Evolutionary conservation across 2,888 invertebrate genomes (phyloP), one percentile per base, ranked within the genome.

Genomic region (Hoplodrina blanda): DNA sequence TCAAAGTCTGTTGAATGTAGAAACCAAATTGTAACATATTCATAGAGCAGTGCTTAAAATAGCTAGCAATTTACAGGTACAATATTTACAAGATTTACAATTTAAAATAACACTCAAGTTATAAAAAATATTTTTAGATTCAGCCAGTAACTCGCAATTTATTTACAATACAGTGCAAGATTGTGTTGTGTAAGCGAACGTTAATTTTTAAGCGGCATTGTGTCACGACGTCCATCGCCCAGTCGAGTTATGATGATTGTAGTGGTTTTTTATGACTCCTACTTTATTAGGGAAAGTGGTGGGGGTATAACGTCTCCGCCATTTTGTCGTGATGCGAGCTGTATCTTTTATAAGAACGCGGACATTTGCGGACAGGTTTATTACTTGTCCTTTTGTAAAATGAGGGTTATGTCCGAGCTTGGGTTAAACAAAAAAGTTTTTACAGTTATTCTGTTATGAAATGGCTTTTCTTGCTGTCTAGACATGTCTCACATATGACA

Each of bases 171-270:
- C 76, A 60, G 78, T 73, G 73, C 73, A 73, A 73, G 75, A 76
- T 84, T 78, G 49, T 64, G 77, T 73, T 74, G 60, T 78, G 77
- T 74, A 74, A 78, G 82, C 80, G 68, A 78, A 82, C 88, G 87
- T 94, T 92, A 93, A 95, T 94, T 92, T 94, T 94, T 93, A 90
- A 94, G 88, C 72, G 90, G 82, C 85, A 82, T 85, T 88, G 87
- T 88, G 87, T 80, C 76, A 66, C 73, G 77, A 70, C 80, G 89
- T 88, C 91, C 90, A 83, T 86, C 85, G 84, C 82, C 80, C 82
- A 73, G 81, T 80, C 87, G 84, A 89, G 92, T 95, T 95, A 95
- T 94, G 92, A 94, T 95, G 95, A 95, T 95, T 95, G 94, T 94
- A 95, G 95, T 95, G 95, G 90, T 88, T 91, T 93, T 95, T 94